Percentiles rank a stretch among this genome's conserved stretches.
Evolutionary conservation across 1,140 invertebrate species (phyloP).

Genomic region (Drosophila setifemur): DNA sequence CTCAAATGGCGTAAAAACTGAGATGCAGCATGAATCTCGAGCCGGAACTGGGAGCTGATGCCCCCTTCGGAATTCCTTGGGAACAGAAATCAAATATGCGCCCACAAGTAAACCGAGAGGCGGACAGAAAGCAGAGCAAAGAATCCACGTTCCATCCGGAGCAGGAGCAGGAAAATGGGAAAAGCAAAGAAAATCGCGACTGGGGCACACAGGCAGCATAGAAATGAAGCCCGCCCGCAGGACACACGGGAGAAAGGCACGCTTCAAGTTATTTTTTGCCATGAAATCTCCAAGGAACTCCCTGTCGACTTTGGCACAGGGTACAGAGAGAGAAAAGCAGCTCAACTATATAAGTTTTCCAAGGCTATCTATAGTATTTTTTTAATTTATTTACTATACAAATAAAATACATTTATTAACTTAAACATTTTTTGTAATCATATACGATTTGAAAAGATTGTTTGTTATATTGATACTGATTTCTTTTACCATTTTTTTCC

Average conservation of each 20-base stretch:
- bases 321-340: conserved; percentile 1
- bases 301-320: conserved; percentile 42
- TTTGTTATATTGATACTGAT: no score
- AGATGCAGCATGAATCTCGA: conserved; percentile 33
- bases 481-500: no score
- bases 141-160: conserved; percentile 34
- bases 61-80: conserved; percentile 31
- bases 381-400: no score
- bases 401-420: no score
- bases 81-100: conserved; percentile 67
- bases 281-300: conserved; percentile 63
- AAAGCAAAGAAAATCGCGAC: conserved; percentile 56
- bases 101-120: conserved; percentile 52
- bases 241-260: conserved; percentile 33
- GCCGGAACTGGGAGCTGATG: conserved; percentile 17
- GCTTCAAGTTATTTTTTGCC: conserved; percentile 64
- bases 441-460: no score
- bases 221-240: conserved; percentile 57
- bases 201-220: conserved; percentile 67
- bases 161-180: conserved; percentile 4
- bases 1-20: conserved; percentile 61
- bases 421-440: no score
- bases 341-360: no score
- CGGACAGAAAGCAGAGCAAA: conserved; percentile 37
- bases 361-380: no score